A percentile compares a stretch with the other conserved stretches of the same genome.
Conservation (phyloP, 2,113 vertebrate genomes). For the Trinectes maculatus region DNA sequence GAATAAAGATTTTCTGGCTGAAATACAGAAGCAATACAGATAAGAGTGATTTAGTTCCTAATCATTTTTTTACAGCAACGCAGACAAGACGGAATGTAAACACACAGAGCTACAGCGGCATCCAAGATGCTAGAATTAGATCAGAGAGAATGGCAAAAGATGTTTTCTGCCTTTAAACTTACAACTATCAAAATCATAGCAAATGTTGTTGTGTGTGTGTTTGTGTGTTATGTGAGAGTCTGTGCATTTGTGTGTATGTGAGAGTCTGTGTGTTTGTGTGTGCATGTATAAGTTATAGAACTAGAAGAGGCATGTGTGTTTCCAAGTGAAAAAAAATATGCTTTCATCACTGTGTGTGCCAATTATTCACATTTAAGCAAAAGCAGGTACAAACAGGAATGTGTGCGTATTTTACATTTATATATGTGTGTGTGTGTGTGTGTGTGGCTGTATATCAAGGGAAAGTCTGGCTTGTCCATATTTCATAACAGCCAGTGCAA, state of each 20-base stretch:
- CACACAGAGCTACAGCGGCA: conserved; percentile 18
- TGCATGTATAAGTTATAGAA: conserved; percentile 8
- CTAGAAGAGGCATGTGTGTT: conserved; percentile 2
- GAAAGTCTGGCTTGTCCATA: conserved; percentile 63
- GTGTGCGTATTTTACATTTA: conserved; percentile 19
- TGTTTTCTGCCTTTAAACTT: conserved; percentile 30
- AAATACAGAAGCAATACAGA: conserved; percentile 33
- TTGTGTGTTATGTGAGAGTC: background rate
- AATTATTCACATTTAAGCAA: conserved; percentile 58
- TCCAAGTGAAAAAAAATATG: background rate
- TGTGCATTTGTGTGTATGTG: background rate
- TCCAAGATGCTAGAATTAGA: conserved; percentile 18
- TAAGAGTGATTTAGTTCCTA: too few species aligned
- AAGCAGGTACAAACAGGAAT: conserved; percentile 21
- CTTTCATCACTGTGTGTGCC: conserved; percentile 24
- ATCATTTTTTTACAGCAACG: background rate
- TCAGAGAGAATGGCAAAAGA: conserved; percentile 26
- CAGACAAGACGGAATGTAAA: conserved; percentile 22
- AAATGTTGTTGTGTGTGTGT: conserved; percentile 3
- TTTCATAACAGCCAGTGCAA: conserved; percentile 68
- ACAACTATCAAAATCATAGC: conserved; percentile 40
- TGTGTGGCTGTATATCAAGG: conserved; percentile 49
- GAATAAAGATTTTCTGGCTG: conserved; percentile 52
- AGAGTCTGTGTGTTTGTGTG: background rate
- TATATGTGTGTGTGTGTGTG: background rate